A percentile compares a stretch with the other conserved stretches of the same genome.
phyloP scores from a whole-genome alignment of 2,797 vertebrate species.

The Morelia viridis region DNA sequence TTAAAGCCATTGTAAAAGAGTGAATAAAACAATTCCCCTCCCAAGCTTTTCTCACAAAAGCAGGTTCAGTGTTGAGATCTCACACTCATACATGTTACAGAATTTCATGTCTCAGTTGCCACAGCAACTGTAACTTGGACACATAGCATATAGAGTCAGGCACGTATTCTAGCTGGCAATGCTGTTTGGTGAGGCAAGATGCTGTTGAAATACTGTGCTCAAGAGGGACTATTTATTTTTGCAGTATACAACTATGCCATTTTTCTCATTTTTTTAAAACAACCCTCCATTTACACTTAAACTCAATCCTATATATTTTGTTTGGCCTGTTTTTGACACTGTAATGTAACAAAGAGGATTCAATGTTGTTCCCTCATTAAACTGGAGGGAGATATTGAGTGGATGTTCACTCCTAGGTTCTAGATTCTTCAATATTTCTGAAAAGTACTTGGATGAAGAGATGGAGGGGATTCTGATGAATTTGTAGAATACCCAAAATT shows the following conservation, averaged over 20 bases:
- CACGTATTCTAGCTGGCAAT: background rate
- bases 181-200: background rate
- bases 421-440: background rate
- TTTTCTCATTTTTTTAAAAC: background rate
- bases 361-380: too few species aligned
- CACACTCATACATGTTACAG: background rate
- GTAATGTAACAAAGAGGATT: too few species aligned
- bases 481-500: background rate
- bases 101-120: conserved; percentile 28
- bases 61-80: background rate
- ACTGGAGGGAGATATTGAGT: background rate
- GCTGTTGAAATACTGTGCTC: background rate
- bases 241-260: too few species aligned
- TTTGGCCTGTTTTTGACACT: background rate
- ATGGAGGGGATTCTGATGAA: background rate
- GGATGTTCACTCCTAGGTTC: background rate
- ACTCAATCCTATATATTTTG: background rate
- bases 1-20: background rate
- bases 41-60: background rate
- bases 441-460: background rate
- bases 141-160: background rate
- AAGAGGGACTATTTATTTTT: background rate
- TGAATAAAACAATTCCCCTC: background rate
- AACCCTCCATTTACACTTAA: background rate
- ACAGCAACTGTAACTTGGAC: conserved; percentile 36